Percentiles rank a stretch among this genome's conserved stretches.
phyloP scores from a whole-genome alignment of 2,797 vertebrate species.

The Tamandua tetradactyla region DNA sequence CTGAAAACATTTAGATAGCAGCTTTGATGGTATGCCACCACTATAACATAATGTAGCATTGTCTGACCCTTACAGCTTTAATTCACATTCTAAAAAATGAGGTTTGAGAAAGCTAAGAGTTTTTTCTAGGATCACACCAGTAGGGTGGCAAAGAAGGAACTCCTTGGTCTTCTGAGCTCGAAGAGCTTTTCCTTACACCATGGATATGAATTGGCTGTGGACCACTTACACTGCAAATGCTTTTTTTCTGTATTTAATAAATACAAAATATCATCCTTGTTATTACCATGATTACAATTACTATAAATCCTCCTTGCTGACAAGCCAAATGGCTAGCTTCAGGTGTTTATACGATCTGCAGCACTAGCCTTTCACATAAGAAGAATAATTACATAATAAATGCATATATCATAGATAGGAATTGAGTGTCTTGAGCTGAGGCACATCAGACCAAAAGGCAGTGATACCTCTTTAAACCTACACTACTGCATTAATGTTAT shows the following conservation, averaged over 20 bases:
- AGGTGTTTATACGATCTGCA: conserved; percentile 58
- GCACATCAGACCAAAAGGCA: conserved; percentile 22
- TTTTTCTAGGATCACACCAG: neutral
- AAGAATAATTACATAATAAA: conserved; percentile 62
- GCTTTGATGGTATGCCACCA: conserved; percentile 29
- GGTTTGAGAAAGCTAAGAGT: conserved; percentile 34
- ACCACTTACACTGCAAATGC: conserved; percentile 20
- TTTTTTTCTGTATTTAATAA: conserved; percentile 34
- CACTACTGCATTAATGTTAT: conserved; percentile 1
- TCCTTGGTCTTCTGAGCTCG: neutral
- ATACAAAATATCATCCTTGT: conserved; percentile 70
- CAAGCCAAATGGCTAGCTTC: conserved; percentile 44
- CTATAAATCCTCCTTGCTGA: conserved; percentile 62
- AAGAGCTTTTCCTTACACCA: conserved; percentile 14
- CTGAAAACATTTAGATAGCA: neutral
- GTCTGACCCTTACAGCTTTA: conserved; percentile 46
- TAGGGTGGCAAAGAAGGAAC: neutral
- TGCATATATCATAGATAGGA: conserved; percentile 59
- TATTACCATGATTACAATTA: conserved; percentile 54
- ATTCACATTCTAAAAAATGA: conserved; percentile 38
- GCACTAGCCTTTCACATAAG: conserved; percentile 65
- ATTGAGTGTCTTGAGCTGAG: conserved; percentile 45
- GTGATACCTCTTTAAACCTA: neutral
- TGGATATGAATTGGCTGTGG: neutral
- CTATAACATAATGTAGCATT: conserved; percentile 48